These are phyloP conservation scores for Tuta absoluta DNA, from an alignment of 2,888 invertebrate species.

Conservation along the genomic window DNA sequence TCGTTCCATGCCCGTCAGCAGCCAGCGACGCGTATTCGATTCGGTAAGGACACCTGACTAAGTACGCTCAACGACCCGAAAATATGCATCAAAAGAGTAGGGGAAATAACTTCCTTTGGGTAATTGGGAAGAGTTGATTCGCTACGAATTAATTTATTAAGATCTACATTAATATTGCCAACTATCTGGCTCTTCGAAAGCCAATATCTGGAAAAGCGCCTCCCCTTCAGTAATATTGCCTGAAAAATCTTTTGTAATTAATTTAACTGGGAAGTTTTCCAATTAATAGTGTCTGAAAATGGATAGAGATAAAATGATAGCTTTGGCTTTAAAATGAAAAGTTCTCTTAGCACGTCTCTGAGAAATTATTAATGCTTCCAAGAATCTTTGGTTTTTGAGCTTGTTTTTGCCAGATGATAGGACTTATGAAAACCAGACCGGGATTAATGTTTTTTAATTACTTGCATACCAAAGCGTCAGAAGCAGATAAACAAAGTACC, in stretches of 20 bases:
- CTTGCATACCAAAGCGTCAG: background rate
- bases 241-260: background rate
- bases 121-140: too few species aligned
- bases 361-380: background rate
- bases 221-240: conserved; percentile 25
- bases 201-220: conserved; percentile 1
- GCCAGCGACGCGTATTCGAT: conserved; percentile 43
- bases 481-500: conserved; percentile 4
- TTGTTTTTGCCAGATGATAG: background rate
- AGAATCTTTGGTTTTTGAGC: background rate
- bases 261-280: conserved; percentile 15
- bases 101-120: background rate
- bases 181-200: background rate
- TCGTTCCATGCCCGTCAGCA: conserved; percentile 37
- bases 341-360: background rate
- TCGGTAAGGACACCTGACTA: conserved; percentile 29
- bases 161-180: background rate
- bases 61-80: conserved; percentile 14
- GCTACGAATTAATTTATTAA: too few species aligned
- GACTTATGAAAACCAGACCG: background rate
- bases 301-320: conserved; percentile 12
- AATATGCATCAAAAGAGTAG: background rate
- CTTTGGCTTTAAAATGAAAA: background rate
- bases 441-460: background rate
- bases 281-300: conserved; percentile 20